phyloP scores from a whole-genome alignment of 92 coral and sea anemone species.

The Blastomussa wellsi region DNA sequence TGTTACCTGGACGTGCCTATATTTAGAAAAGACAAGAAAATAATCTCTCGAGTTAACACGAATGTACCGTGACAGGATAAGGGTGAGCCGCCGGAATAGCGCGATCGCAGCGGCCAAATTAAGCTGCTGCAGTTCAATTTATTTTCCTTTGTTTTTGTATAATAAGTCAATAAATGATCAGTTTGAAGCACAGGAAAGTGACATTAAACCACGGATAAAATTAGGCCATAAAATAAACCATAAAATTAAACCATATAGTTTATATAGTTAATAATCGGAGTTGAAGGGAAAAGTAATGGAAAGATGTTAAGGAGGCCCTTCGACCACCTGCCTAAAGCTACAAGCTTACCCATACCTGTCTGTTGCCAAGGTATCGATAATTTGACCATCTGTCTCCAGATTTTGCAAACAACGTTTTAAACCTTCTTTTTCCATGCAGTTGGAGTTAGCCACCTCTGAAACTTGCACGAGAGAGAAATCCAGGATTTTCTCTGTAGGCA shows the following conservation, averaged over 20 bases:
- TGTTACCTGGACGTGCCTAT: constrained; percentile 40
- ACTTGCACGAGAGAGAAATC: constrained; percentile 17
- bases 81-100: not conserved
- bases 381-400: constrained; percentile 3
- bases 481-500: constrained; percentile 5
- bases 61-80: not conserved
- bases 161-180: no score
- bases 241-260: not conserved
- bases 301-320: not conserved
- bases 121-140: no score
- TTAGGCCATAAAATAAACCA: not conserved
- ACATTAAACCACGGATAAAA: no score
- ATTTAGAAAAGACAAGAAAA: not conserved
- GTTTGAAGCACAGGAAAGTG: no score
- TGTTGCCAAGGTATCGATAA: constrained; percentile 20
- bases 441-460: constrained; percentile 8
- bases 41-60: not conserved
- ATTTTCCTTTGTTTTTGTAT: no score
- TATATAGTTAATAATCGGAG: not conserved
- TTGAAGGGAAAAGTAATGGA: not conserved
- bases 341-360: not conserved
- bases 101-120: no score
- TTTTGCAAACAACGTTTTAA: not conserved
- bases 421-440: constrained; percentile 28
- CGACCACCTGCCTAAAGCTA: not conserved